phyloP scores from a whole-genome alignment of 2,113 vertebrate species.

The Mus pahari region DNA sequence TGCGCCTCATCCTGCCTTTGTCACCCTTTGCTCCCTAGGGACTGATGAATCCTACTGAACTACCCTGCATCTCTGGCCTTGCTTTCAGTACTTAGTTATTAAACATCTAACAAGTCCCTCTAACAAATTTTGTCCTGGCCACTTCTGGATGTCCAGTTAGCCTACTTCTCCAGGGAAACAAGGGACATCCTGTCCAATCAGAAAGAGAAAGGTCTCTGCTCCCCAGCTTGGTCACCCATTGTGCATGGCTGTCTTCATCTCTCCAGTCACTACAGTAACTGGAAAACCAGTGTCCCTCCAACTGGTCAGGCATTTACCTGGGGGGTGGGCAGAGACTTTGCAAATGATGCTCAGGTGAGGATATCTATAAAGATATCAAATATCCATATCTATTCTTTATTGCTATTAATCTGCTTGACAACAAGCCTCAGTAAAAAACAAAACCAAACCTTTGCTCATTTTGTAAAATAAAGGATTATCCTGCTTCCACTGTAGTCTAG shows the following conservation, averaged over 20 bases:
- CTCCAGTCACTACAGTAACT: fast-evolving
- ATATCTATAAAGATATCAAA: neutral
- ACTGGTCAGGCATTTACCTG: fast-evolving
- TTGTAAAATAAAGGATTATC: neutral
- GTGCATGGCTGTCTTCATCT: neutral
- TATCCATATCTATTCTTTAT: too few relatives aligned
- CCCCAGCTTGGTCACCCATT: too few relatives aligned
- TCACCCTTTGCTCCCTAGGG: neutral
- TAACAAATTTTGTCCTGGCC: neutral
- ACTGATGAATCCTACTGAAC: neutral
- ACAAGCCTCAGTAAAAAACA: neutral
- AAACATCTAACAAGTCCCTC: neutral
- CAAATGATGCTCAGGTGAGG: neutral
- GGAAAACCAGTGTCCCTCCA: neutral
- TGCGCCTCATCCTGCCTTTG: too few relatives aligned
- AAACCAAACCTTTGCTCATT: neutral
- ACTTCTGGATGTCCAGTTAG: neutral
- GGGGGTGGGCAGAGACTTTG: neutral
- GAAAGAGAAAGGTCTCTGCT: neutral
- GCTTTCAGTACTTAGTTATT: neutral
- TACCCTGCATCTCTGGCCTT: neutral
- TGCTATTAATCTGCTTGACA: neutral
- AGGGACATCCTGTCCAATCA: neutral
- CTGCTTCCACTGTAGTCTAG: neutral
- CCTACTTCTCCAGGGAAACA: neutral